Evolutionary conservation across 2,888 invertebrate species (phyloP), one percentile per base, ranked within the genome.

Genomic region (Margaritifera margaritifera): DNA sequence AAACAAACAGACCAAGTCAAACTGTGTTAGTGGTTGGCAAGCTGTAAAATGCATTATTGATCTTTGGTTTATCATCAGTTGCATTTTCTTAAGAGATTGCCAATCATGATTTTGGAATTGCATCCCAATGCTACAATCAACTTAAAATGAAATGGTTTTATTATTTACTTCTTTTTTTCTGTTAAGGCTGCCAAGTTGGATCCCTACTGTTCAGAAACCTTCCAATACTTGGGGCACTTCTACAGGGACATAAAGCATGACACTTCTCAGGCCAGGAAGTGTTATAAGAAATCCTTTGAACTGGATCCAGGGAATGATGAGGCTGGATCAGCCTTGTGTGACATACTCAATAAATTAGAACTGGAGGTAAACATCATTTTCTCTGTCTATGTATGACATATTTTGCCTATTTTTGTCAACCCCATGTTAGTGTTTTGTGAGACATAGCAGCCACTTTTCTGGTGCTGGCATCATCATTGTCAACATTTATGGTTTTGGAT

Each of bases 281-380:
- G 96, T 89, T 96, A 94, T 88, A 94, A 96, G 90, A 96, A 95
- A 89, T 94, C 95, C 57, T 92, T 94, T 77, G 93, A 93, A 84
- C 91, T 97, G 3, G 94, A 95, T 90, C 92, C 92, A 19, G 90
- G 91, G 68, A 93, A 93, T 72, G 92, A 92, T 52, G 92, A 92
- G 80, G 94, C 94, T 71, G 94, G 94, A 18, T 92, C 93, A 80
- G 92, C 93, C 77, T 91, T 97, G 59, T 95, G 95, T 90, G 94
- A 94, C 84, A 92, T 94, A 53, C 95, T 96, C 84, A 92, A 93
- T 68, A 91, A 93, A 80, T 87, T 93, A 58, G 93, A 93, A 73
- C 93, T 94, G 78, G 93, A 92, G 88, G 93, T 93, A 87, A 87
- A 42, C 24, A 52, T 22, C 20, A 3, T 22, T 4, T 62, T 52